A percentile compares a stretch with the other conserved stretches of the same genome.
Conservation (phyloP, 2,113 vertebrate genomes). For the Puntigrus tetrazona region DNA sequence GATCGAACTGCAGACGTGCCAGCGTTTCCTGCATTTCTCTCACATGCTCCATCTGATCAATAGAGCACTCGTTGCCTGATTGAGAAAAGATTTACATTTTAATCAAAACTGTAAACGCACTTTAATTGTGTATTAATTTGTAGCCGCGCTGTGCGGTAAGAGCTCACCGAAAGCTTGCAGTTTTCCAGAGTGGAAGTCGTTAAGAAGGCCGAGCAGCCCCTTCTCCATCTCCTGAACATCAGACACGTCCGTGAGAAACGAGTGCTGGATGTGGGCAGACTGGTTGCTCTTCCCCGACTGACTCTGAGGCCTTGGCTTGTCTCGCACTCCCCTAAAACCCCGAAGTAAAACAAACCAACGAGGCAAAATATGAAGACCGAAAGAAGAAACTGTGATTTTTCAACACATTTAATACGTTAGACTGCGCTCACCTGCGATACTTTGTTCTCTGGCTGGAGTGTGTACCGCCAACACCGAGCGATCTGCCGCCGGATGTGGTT, state of each 20-base stretch:
- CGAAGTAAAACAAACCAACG: not conserved
- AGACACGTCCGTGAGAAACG: constrained; percentile 95
- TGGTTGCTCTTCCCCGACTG: constrained; percentile 79
- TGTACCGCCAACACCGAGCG: constrained; percentile 78
- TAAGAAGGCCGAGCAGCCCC: constrained; percentile 91
- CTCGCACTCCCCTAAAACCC: constrained; percentile 77
- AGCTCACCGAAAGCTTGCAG: constrained; percentile 92
- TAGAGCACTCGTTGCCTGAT: constrained; percentile 94
- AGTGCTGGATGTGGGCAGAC: constrained; percentile 86
- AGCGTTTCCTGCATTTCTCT: constrained; percentile 98
- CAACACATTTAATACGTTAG: not conserved
- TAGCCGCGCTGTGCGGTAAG: not conserved
- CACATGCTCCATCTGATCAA: constrained; percentile 97
- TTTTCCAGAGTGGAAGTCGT: constrained; percentile 99
- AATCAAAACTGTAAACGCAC: not conserved
- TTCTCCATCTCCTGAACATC: constrained; percentile 99
- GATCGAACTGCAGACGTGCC: constrained; percentile 92
- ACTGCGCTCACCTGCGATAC: constrained; percentile 79
- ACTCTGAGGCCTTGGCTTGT: constrained; percentile 83
- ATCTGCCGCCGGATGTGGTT: constrained; percentile 78
- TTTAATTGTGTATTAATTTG: too few species aligned
- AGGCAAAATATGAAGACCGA: not conserved
- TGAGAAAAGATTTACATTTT: not conserved
- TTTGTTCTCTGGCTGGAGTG: constrained; percentile 84
- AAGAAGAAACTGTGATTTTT: not conserved